phyloP scores from a whole-genome alignment of 2,888 invertebrate genomes.

The Trichogramma dendrolimi region DNA sequence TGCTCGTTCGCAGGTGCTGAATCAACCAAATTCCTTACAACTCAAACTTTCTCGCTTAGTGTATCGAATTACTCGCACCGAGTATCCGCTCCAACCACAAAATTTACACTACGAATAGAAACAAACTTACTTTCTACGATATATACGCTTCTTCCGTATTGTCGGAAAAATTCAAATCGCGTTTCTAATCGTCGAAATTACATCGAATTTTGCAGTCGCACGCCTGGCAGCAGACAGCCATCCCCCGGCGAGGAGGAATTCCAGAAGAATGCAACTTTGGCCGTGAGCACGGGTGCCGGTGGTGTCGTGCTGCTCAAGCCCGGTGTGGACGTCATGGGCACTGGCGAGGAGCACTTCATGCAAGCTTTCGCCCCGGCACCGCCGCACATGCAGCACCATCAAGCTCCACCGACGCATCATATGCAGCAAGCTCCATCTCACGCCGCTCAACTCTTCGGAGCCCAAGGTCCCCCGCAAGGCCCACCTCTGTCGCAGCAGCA shows the following conservation, averaged over 20 bases:
- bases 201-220: slow-evolving; percentile 62
- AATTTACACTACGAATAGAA: slow-evolving; percentile 10
- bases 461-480: slow-evolving; percentile 49
- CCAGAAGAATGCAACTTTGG: slow-evolving; percentile 56
- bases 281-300: slow-evolving; percentile 48
- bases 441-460: slow-evolving; percentile 54
- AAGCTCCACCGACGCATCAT: slow-evolving; percentile 54
- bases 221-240: slow-evolving; percentile 85
- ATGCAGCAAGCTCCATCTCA: slow-evolving; percentile 56
- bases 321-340: slow-evolving; percentile 50
- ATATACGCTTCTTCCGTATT: too few relatives aligned
- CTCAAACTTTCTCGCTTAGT: background rate
- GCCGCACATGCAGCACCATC: slow-evolving; percentile 55
- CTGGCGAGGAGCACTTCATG: slow-evolving; percentile 50
- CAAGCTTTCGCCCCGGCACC: slow-evolving; percentile 52
- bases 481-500: slow-evolving; percentile 50
- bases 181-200: background rate
- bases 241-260: slow-evolving; percentile 85
- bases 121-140: background rate
- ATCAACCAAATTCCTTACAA: slow-evolving; percentile 4
- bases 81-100: background rate
- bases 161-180: too few relatives aligned
- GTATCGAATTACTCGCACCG: background rate
- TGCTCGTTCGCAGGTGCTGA: slow-evolving; percentile 10
- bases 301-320: slow-evolving; percentile 58